Evolutionary conservation across 1,140 invertebrate species (phyloP).

Genomic region (Drosophila santomea): DNA sequence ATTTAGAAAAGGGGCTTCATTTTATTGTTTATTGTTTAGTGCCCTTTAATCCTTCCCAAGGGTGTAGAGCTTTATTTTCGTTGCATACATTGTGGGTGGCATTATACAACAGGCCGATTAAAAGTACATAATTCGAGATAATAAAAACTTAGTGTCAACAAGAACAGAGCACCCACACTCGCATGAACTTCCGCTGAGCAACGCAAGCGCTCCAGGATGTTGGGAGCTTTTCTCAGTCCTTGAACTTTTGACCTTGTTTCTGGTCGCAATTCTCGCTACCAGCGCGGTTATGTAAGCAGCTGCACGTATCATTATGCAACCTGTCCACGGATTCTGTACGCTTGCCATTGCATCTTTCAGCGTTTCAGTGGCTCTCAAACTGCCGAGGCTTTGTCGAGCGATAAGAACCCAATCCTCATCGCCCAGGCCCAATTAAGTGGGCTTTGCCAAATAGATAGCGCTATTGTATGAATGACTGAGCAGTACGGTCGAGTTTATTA

Average conservation of each 20-base stretch:
- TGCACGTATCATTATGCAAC: conserved; percentile 64
- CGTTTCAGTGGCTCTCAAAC: conserved; percentile 46
- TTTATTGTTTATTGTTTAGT: background rate
- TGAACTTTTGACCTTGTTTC: conserved; percentile 80
- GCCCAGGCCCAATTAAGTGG: conserved; percentile 5
- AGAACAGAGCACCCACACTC: conserved; percentile 23
- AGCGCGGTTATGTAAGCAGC: conserved; percentile 54
- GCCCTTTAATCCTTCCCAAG: background rate
- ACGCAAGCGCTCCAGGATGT: conserved; percentile 36
- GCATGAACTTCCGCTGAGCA: conserved; percentile 51
- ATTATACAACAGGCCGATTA: conserved; percentile 26
- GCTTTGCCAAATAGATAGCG: conserved; percentile 31
- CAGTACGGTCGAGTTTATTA: conserved; percentile 29
- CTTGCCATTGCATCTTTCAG: conserved; percentile 4
- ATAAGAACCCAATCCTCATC: background rate
- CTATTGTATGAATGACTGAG: conserved; percentile 41
- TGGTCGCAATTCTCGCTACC: background rate
- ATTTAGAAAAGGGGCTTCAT: background rate
- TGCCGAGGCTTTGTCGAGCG: conserved; percentile 20
- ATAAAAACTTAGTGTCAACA: conserved; percentile 67
- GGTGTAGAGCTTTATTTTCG: background rate
- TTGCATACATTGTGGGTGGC: conserved; percentile 54
- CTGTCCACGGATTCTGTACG: conserved; percentile 11
- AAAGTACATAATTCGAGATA: conserved; percentile 43
- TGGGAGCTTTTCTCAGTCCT: conserved; percentile 71